phyloP scores from a whole-genome alignment of 1,140 invertebrate genomes.

The Drosophila miranda region DNA sequence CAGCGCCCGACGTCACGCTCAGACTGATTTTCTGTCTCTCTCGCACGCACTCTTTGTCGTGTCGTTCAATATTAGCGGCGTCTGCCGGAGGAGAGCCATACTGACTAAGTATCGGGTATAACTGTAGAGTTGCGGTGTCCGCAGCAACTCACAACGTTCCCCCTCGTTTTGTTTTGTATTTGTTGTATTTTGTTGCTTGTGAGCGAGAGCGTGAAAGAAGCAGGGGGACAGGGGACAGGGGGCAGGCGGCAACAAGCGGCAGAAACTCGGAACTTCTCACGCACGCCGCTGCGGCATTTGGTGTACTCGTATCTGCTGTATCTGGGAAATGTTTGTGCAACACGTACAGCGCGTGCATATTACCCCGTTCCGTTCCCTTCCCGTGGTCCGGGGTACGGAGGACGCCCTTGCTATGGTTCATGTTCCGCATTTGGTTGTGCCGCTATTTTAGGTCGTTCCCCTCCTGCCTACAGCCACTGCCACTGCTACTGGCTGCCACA shows the following conservation, averaged over 20 bases:
- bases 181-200: slow-evolving; percentile 24
- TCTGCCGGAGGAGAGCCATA: no score
- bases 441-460: slow-evolving; percentile 77
- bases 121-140: no score
- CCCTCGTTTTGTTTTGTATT: slow-evolving; percentile 7
- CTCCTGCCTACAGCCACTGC: neutral
- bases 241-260: slow-evolving; percentile 38
- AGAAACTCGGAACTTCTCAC: slow-evolving; percentile 58
- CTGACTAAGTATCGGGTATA: no score
- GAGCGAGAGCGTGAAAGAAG: slow-evolving; percentile 63
- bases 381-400: slow-evolving; percentile 8
- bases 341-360: slow-evolving; percentile 62
- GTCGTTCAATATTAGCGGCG: no score
- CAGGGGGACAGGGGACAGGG: slow-evolving; percentile 26
- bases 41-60: no score
- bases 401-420: slow-evolving; percentile 56
- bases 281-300: slow-evolving; percentile 48
- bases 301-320: slow-evolving; percentile 4
- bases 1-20: no score
- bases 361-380: slow-evolving; percentile 4
- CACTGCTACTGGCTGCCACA: slow-evolving; percentile 10
- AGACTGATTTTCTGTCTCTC: no score
- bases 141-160: no score
- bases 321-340: slow-evolving; percentile 44
- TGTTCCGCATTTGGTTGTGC: slow-evolving; percentile 71